These are phyloP conservation scores for Odontocerum albicorne DNA, from an alignment of 2,888 invertebrate species.

Conservation along the genomic window DNA sequence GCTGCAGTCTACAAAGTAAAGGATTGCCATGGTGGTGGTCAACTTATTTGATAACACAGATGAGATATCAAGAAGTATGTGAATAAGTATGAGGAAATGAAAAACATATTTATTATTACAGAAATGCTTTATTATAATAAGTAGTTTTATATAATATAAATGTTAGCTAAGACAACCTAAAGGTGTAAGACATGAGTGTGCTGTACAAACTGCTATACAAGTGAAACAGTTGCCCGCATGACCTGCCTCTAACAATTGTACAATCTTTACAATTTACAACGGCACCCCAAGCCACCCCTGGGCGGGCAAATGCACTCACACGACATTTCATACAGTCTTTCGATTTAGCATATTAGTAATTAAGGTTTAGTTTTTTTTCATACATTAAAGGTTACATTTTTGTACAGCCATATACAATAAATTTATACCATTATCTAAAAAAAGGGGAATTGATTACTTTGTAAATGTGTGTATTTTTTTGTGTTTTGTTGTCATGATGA, in stretches of 20 bases:
- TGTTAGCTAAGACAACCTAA: conserved; percentile 60
- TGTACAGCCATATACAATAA: conserved; percentile 63
- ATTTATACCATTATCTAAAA: conserved; percentile 46
- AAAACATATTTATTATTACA: conserved; percentile 55
- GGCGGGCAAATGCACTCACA: conserved; percentile 40
- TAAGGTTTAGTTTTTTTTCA: conserved; percentile 35
- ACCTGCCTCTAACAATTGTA: conserved; percentile 24
- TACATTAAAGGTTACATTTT: conserved; percentile 42
- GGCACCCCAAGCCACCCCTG: conserved; percentile 9
- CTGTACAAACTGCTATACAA: conserved; percentile 35
- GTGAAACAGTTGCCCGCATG: conserved; percentile 29
- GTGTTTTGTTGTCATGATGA: background rate
- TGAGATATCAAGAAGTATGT: conserved; percentile 1
- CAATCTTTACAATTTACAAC: conserved; percentile 25
- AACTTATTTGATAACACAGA: too few relatives aligned
- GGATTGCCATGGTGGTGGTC: too few relatives aligned
- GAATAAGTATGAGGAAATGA: too few relatives aligned
- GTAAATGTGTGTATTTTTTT: conserved; percentile 7
- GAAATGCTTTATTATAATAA: conserved; percentile 68
- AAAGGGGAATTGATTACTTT: conserved; percentile 19
- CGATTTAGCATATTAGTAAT: conserved; percentile 47
- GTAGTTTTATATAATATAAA: conserved; percentile 62
- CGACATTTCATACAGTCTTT: conserved; percentile 57
- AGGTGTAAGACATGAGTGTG: conserved; percentile 41
- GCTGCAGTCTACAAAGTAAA: too few relatives aligned